Evolutionary conservation across 2,113 vertebrate genomes (phyloP).

Genomic region (Ia io): DNA sequence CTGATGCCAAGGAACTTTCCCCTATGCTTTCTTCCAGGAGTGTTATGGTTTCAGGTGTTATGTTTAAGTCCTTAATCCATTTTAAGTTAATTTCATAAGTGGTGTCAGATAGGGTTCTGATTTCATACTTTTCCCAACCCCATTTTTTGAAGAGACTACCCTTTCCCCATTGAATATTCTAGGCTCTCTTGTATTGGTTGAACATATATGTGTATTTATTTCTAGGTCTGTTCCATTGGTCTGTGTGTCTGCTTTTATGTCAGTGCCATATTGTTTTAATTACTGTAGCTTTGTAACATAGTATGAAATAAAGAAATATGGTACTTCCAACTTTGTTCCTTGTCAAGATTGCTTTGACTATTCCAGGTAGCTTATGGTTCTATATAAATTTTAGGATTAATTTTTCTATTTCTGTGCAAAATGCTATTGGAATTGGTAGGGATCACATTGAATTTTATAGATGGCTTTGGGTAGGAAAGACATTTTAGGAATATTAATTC

Average conservation of each 20-base stretch:
- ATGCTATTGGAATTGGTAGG: not conserved
- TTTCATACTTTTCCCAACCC: not conserved
- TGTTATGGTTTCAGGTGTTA: not conserved
- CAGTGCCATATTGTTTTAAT: not conserved
- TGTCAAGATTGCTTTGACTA: not conserved
- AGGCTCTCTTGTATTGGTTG: not conserved
- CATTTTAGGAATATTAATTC: not conserved
- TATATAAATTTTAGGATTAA: not conserved
- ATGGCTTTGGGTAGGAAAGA: not conserved
- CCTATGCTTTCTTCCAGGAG: not conserved
- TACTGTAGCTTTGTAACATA: not conserved
- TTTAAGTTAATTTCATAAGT: not conserved
- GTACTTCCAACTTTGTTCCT: not conserved
- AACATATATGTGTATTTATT: not conserved
- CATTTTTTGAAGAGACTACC: not conserved
- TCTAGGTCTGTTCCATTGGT: not conserved
- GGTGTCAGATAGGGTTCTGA: not conserved
- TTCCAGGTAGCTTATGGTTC: not conserved
- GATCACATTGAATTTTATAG: not conserved
- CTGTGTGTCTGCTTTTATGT: not conserved
- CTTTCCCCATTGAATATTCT: not conserved
- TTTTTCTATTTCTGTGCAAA: not conserved
- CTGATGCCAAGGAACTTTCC: not conserved
- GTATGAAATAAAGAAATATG: not conserved
- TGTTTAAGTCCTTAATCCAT: not conserved